Base-by-base conservation (phyloP, 2,113 vertebrate genomes). In the Tiliqua scincoides region DNA sequence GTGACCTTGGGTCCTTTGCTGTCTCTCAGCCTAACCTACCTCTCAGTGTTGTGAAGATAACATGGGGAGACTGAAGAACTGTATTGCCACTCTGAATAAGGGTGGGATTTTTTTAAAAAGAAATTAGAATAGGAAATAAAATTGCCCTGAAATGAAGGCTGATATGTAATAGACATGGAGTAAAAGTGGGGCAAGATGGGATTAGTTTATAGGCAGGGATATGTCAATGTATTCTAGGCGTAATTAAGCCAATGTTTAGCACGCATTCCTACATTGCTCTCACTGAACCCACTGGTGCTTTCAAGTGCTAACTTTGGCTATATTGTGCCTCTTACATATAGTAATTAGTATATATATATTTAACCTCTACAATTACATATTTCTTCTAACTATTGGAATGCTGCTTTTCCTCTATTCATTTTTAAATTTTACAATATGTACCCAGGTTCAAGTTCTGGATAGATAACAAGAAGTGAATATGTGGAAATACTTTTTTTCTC, bases 371-470 rank as follows among this genome's bases (percentile, higher is more conserved):
- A 67, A 87, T 48, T 87, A 87, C 81, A 25, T 23, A 68, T 0
- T 0, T 3, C 11, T 1, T 1, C 5, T 87, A 18, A 62, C 40
- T 17, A 9, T 70, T 37, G 7, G 17, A 73, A 6, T 9, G 37
- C 54, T 78, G 25, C 20, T 37, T 25, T 30, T 21, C 35, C 23
- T 73, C 14, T 43, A 20, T 32, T 43, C 30, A 52, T 15, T 59
- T n/a, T 71, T 84, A 83, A 73, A 32, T 84, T 14, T 48, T 71
- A 59, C 72, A 40, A 59, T 11, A 32, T 63, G 7, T 8, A 10
- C 10, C 27, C n/a, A 37, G 37, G 48, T 9, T 3, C 25, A 40
- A 40, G 23, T 83, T 61, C 4, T 59, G 20, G 11, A 40, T 35
- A 71, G 21, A 61, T 32, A 84, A 35, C 5, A 54, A 30, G 17